Conservation (phyloP, 1,140 invertebrate species). For the Drosophila prosaltans region DNA sequence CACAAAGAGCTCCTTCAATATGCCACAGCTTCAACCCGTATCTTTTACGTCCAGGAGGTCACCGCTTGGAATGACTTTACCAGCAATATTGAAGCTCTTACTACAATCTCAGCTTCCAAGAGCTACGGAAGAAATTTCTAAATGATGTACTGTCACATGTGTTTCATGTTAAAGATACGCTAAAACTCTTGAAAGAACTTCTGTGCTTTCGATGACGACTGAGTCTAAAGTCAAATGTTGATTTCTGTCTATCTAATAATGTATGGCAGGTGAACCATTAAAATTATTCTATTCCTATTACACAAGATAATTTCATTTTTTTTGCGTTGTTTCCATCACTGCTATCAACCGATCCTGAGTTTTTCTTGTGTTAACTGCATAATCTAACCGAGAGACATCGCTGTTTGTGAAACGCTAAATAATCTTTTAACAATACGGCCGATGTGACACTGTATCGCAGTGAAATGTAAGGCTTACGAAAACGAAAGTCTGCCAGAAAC, state of each 20-base stretch:
- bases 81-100: conserved; percentile 3
- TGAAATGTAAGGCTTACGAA: neutral
- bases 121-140: conserved; percentile 22
- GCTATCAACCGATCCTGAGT: conserved; percentile 28
- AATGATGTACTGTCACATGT: conserved; percentile 29
- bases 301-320: neutral
- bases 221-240: neutral
- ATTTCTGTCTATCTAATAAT: no score
- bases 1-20: conserved; percentile 17
- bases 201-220: conserved; percentile 12
- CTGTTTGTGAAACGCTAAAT: conserved; percentile 31
- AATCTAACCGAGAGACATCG: conserved; percentile 1
- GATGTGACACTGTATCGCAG: conserved; percentile 16
- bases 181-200: conserved; percentile 32
- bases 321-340: conserved; percentile 24
- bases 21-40: conserved; percentile 15
- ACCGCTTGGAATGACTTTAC: conserved; percentile 8
- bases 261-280: neutral
- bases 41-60: conserved; percentile 37
- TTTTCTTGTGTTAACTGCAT: conserved; percentile 18
- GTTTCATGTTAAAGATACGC: conserved; percentile 1
- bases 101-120: conserved; percentile 9
- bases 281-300: neutral
- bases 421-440: conserved; percentile 29
- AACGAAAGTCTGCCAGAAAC: conserved; percentile 1